These are phyloP conservation scores for Psittacula echo DNA, from an alignment of 2,797 vertebrate species.

Conservation along the genomic window DNA sequence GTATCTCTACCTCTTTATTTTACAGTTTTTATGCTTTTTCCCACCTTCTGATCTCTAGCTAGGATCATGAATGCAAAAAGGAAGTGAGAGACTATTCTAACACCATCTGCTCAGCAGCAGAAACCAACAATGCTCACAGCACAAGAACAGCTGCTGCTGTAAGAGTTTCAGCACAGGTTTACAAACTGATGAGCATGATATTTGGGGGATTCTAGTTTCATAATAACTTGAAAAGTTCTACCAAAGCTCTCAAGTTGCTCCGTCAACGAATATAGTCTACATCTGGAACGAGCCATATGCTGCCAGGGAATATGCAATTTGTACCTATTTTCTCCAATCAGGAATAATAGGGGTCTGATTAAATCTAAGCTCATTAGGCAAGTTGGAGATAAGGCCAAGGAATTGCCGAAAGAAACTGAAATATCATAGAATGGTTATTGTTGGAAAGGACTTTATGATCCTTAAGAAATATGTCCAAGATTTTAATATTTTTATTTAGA, in stretches of 20 bases:
- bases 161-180: conserved; percentile 9
- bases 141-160: not conserved
- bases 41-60: not conserved
- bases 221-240: not conserved
- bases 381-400: not conserved
- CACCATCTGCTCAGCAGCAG: conserved; percentile 1
- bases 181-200: not conserved
- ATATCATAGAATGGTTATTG: not conserved
- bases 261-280: not conserved
- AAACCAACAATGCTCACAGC: not conserved
- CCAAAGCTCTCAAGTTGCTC: not conserved
- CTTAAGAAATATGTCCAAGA: not conserved
- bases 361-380: not conserved
- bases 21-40: not conserved
- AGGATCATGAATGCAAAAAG: not conserved
- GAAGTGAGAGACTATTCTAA: not conserved
- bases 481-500: not conserved
- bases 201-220: not conserved
- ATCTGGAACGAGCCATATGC: not conserved
- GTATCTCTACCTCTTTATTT: not conserved
- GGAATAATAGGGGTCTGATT: not conserved
- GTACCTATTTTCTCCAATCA: not conserved
- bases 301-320: not conserved
- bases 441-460: not conserved
- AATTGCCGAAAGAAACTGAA: not conserved